Evolutionary conservation across 2,113 vertebrate genomes (phyloP), one percentile per base, ranked within the genome.

Genomic region (Toxotes chatareus): DNA sequence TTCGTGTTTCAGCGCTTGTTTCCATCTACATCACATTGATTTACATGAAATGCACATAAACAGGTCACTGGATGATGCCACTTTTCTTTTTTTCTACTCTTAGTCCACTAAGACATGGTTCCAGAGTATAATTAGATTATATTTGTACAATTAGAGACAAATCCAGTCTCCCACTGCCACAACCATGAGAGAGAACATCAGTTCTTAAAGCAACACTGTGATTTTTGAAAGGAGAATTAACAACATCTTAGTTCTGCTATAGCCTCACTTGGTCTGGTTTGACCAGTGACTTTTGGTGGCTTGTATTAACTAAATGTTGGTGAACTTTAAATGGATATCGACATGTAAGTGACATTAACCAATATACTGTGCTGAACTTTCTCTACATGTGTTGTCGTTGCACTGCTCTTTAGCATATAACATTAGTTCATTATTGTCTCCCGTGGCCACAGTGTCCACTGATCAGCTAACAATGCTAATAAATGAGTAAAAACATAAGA

Each of bases 1-100:
- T 27, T 56, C 73, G 11, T 0, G 88, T 89, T 64, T 91, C 83
- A 23, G 89, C 86, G 79, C 85, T 62, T 59, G 51, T 80, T 79
- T 53, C 85, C 44, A 36, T 79, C 80, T 13, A 62, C 88, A 78
- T 91, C 89, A 82, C 89, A 61, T 46, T 74, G 69, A 85, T 84
- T 87, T 81, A 19, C 40, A 65, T 66, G 70, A 76, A 82, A 74
- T 46, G 56, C 79, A 70, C 79, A 79, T 85, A 86, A 90, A 90
- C 89, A 86, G 88, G 88, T 90, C 90, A 84, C 75, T 79, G 51
- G 44, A 51, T 65, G 73, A 80, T 61, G 81, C 57, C 73, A 36
- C 40, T 67, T 67, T 60, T 69, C 42, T 60, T 64, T 27, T 60
- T 44, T 87, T 56, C 32, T 59, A 57, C 64, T 67, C 44, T 65